A percentile compares a stretch with the other conserved stretches of the same genome.
Evolutionary conservation across 2,888 invertebrate genomes (phyloP).

Genomic region (Sminthurinus aureus): DNA sequence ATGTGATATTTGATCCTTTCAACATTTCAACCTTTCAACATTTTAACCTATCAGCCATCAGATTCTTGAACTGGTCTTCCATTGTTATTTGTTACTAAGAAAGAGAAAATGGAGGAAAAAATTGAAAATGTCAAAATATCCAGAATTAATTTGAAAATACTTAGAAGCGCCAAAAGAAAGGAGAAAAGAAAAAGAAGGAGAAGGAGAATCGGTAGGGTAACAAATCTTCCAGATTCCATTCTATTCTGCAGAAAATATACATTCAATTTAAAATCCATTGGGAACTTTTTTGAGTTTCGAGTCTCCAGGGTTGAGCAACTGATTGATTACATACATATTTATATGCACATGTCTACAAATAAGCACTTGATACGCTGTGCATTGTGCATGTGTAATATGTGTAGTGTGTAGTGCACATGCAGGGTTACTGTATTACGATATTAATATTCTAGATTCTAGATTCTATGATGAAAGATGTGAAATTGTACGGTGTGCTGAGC

Average conservation of each 20-base stretch:
- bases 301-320: neutral
- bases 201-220: neutral
- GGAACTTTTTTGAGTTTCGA: too few relatives aligned
- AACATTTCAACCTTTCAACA: neutral
- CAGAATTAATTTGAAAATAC: neutral
- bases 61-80: too few relatives aligned
- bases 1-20: neutral
- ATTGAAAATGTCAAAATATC: slow-evolving; percentile 1
- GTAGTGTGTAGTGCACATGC: too few relatives aligned
- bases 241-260: neutral
- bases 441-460: too few relatives aligned
- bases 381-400: too few relatives aligned
- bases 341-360: too few relatives aligned
- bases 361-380: too few relatives aligned
- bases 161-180: neutral
- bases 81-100: neutral
- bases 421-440: too few relatives aligned
- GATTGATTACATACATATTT: too few relatives aligned
- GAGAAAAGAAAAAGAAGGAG: neutral
- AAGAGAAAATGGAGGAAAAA: slow-evolving; percentile 2
- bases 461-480: too few relatives aligned
- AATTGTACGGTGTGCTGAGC: neutral
- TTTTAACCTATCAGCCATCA: too few relatives aligned
- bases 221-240: neutral
- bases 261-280: neutral